Evolutionary conservation across 2,113 vertebrate species (phyloP), one percentile per base, ranked within the genome.

Genomic region (Leiothrix lutea): DNA sequence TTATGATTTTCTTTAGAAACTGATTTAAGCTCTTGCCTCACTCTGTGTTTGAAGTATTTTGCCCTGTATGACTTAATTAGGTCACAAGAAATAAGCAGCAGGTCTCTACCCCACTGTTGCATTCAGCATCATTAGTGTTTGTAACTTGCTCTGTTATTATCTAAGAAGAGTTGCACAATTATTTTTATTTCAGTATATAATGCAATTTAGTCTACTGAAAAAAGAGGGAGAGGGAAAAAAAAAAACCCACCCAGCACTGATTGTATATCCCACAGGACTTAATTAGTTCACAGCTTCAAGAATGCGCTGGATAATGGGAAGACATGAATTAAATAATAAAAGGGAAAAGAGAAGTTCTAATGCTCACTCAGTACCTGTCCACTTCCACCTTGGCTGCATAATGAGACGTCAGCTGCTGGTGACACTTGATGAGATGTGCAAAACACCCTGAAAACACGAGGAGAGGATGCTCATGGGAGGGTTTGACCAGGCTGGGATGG

Each of bases 221-320:
- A 60, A 28, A 58, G 38, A 9, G 6, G 45, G 5, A n/a, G 8
- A n/a, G 8, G 47, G 7, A 31, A 53, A 35, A 51, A 29, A 56
- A 35, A 57, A 77, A 16, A 29, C 28, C 66, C 74, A 28, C 62
- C 74, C 94, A 86, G 86, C 90, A 85, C 95, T 96, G 96, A 97
- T 97, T 97, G 95, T 92, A 78, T 97, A 96, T 98, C 98, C 98
- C 98, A 98, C 35, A 98, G 98, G 98, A 98, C 97, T 98, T 98
- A 98, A 98, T 98, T 98, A 98, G 94, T 97, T 98, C 93, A 82
- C 89, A 88, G 96, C 94, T 97, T 96, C 94, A 83, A 7, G 96
- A 95, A 95, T 92, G 74, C 38, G 11, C 74, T 31, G 23, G 77
- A 94, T 97, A 97, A 97, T 93, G 86, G 92, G 72, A 80, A 90